Percentiles rank a stretch among this genome's conserved stretches.
Conservation (phyloP, 23 tunicate species). For the Diplosoma virens region DNA sequence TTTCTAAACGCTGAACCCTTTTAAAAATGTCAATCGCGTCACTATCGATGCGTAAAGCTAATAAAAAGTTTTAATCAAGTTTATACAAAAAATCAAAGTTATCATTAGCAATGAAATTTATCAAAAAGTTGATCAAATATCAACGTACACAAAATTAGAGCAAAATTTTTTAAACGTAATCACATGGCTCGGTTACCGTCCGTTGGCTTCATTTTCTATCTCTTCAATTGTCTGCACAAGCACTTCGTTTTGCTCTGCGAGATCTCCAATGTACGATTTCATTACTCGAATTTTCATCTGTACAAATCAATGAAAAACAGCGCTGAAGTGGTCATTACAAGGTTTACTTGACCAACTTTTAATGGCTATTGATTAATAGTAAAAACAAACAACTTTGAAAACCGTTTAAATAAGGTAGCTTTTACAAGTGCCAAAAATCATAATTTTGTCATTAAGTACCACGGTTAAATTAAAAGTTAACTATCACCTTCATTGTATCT, state of each 20-base stretch:
- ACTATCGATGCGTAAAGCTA: background rate
- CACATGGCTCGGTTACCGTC: constrained; percentile 38
- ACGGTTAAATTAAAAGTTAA: too few species aligned
- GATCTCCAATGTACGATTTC: constrained; percentile 56
- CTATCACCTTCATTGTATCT: constrained; percentile 30
- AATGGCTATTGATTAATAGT: background rate
- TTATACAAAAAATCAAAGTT: too few species aligned
- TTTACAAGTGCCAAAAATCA: too few species aligned
- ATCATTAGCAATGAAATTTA: too few species aligned
- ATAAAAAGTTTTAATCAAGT: background rate
- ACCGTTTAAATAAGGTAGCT: background rate
- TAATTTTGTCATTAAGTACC: too few species aligned
- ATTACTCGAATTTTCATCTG: constrained; percentile 56
- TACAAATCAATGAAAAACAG: background rate
- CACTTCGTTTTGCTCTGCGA: constrained; percentile 60
- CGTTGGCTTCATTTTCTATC: constrained; percentile 43
- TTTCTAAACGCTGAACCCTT: constrained; percentile 35
- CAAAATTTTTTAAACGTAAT: too few species aligned
- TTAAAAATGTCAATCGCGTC: background rate
- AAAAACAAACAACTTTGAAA: background rate
- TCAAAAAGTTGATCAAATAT: too few species aligned
- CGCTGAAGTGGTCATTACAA: background rate
- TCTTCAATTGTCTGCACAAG: constrained; percentile 67
- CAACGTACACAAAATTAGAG: too few species aligned
- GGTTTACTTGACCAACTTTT: background rate